These are phyloP conservation scores for Apantesis nais DNA, from an alignment of 2,888 invertebrate genomes.

Conservation along the genomic window DNA sequence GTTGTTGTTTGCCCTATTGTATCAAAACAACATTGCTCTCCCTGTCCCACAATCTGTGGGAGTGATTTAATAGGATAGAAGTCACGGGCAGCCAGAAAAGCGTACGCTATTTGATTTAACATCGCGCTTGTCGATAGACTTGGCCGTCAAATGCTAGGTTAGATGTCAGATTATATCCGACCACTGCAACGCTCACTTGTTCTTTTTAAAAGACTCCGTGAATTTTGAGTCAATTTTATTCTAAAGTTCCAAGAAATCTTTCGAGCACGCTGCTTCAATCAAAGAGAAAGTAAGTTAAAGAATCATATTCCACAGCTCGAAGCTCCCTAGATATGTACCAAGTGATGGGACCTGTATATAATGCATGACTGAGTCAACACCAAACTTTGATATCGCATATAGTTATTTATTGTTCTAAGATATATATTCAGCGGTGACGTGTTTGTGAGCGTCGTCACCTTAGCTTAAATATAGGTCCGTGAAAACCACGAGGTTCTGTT, in stretches of 20 bases:
- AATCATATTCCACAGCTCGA: constrained; percentile 48
- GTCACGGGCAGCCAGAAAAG: not conserved
- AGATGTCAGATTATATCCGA: too few relatives aligned
- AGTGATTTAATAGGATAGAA: not conserved
- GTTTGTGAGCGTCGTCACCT: constrained; percentile 32
- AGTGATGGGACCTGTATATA: constrained; percentile 74
- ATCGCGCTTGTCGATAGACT: not conserved
- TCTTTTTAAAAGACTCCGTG: too few relatives aligned
- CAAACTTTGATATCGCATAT: constrained; percentile 66
- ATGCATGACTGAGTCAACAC: constrained; percentile 77
- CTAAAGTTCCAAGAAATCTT: not conserved
- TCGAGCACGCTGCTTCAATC: not conserved
- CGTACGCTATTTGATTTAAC: not conserved
- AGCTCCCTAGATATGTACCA: constrained; percentile 43
- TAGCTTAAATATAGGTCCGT: constrained; percentile 19
- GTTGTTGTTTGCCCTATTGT: too few relatives aligned
- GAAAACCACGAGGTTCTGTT: constrained; percentile 39
- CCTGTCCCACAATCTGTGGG: not conserved
- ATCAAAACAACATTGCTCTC: not conserved
- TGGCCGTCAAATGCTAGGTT: too few relatives aligned
- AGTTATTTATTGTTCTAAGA: constrained; percentile 44
- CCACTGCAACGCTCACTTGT: too few relatives aligned
- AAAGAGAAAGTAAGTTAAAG: not conserved
- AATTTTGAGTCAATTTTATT: not conserved
- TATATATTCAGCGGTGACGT: constrained; percentile 16